These are phyloP conservation scores for Austrolebias charrua DNA, from an alignment of 2,797 vertebrate species.

Conservation along the genomic window DNA sequence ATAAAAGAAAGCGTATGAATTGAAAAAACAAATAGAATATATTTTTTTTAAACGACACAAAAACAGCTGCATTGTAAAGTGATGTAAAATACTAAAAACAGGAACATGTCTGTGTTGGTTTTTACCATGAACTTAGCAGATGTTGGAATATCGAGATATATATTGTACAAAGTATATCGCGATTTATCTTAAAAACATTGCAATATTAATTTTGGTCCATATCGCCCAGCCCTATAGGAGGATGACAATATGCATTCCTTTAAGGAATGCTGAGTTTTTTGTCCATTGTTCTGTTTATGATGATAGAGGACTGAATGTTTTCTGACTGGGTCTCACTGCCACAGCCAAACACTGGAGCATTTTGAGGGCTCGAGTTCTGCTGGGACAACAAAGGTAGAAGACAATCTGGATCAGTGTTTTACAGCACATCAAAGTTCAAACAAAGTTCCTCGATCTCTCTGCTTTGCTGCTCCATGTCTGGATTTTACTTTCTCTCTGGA, in stretches of 20 bases:
- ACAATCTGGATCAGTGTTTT: conserved; percentile 52
- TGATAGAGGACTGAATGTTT: conserved; percentile 22
- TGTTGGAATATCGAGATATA: no score
- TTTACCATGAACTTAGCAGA: no score
- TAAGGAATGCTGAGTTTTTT: background rate
- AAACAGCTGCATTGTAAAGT: no score
- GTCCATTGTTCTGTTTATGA: conserved; percentile 30
- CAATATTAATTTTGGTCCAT: no score
- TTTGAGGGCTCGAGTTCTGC: conserved; percentile 44
- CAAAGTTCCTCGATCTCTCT: conserved; percentile 51
- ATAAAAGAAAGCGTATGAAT: no score
- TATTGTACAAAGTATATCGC: no score
- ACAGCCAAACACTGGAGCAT: conserved; percentile 47
- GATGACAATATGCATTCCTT: background rate
- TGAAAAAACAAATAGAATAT: no score
- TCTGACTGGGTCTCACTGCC: conserved; percentile 24
- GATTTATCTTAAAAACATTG: no score
- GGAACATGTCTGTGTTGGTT: no score
- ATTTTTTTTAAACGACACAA: no score
- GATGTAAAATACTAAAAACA: no score
- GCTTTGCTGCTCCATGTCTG: conserved; percentile 57
- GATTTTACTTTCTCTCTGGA: conserved; percentile 65
- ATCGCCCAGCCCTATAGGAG: conserved; percentile 8
- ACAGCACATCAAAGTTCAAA: conserved; percentile 43
- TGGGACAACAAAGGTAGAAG: conserved; percentile 44